Base-by-base conservation (phyloP, 2,113 vertebrate genomes). In the Apeltes quadracus region DNA sequence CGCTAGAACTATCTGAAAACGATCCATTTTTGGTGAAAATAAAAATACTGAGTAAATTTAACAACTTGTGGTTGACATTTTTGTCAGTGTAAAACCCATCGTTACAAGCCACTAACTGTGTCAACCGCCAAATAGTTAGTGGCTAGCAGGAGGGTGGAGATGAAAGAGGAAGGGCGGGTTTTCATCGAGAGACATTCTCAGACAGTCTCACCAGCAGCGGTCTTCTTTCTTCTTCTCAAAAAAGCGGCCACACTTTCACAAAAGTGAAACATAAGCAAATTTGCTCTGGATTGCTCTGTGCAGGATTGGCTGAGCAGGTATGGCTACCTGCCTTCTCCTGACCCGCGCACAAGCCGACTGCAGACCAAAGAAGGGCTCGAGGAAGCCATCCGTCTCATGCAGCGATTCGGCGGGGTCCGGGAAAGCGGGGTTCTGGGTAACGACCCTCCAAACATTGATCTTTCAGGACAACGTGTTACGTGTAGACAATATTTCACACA, bases 291-390 rank as follows among this genome's bases (percentile, higher is more conserved):
- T 44, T 58, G 29, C 46, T 61, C 29, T 10, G 8, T 36, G 36
- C 72, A 97, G 96, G 95, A 96, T 64, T 97, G 95, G 95, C 80
- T 97, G 59, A 94, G 93, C 55, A 93, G 95, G 36, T 97, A 95
- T 32, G 96, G 96, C 25, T 97, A 97, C 84, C 92, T 97, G 44
- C 93, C 95, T 1, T 92, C 92, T 1, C 92, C 95, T 0, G 89
- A 97, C 77, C 95, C 94, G 0, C 87, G 88, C 22, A 93, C 93
- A 2, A 94, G 94, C 5, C 90, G 84, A 73, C 92, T 97, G 64
- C 95, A 94, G 86, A 95, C 91, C 29, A 92, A 79, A 48, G 91
- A 86, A 0, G 94, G 93, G 18, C 88, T 97, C 0, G 84, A 89
- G 43, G 83, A 83, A 13, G 95, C 96, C 0, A 85, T 97, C 51